Base-by-base conservation (phyloP, 2,797 vertebrate genomes). In the Taeniopygia guttata region DNA sequence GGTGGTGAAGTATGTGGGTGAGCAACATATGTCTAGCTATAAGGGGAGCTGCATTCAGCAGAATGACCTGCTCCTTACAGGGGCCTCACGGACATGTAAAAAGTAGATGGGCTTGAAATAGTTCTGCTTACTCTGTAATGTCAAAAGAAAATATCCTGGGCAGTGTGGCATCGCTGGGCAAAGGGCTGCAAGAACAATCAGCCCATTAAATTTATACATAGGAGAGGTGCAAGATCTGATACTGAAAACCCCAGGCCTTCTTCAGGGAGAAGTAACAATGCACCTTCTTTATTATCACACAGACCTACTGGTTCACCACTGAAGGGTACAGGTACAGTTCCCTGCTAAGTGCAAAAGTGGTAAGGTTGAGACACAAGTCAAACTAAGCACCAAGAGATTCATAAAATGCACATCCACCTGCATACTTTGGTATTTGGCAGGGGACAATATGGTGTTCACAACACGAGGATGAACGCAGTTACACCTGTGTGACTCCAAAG, bases 1-100 rank as follows among this genome's bases (percentile, higher is more conserved):
- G 87, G 80, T 93, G 94, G 70, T 90, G 45, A 84, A 93, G 51
- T 43, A 91, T 43, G 90, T 97, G 91, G 91, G 95, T 95, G 93
- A 94, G 75, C 70, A 93, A 42, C 95, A 90, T 88, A 94, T 94
- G 93, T 60, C 83, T 95, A 90, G 70, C 85, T 95, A 43, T 79
- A 91, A 88, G 64, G 54, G 30, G 52, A 86, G 40, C 30, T 36
- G 85, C 52, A 55, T 74, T 56, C 74, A 46, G 89, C 74, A 95
- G 59, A 90, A 67, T 45, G 63, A 85, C 74, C 74, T 79, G 52
- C n/a, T 91, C 34, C 74, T 58, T 32, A 36, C 49, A 73, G 38
- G 25, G 30, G 10, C 29, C 38, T 70, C 74, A 43, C 0, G 9
- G 38, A 26, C 66, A 63, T 22, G 45, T 12, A 42, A 70, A 86